Evolutionary conservation across 2,113 vertebrate species (phyloP), one percentile per base, ranked within the genome.

Genomic region (Cervus canadensis): DNA sequence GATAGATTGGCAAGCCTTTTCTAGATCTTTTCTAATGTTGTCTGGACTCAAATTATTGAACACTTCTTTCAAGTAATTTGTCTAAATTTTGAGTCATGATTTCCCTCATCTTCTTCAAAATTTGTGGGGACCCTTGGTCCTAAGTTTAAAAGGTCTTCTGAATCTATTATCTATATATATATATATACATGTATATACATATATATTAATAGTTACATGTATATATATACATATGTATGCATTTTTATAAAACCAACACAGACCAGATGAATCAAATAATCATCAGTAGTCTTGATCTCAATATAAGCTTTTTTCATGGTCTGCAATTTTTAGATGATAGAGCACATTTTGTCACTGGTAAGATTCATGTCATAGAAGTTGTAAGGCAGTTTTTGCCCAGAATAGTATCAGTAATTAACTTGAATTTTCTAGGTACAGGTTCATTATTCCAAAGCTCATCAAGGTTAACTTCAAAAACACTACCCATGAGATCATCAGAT

Each of bases 241-340:
- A 9, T 48, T 79, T 79, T 9, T 48, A 99, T 99, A 98, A 99
- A 99, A 56, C 99, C 99, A 13, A 99, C 99, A 26, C 99, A 99
- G 98, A 99, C 99, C n/a, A 99, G 99, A 91, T 99, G 99, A 91
- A 99, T 98, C 52, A 99, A 98, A 97, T 99, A 99, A 64, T 99
- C 99, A 62, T 99, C 99, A 3, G 99, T 99, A 94, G 99, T 99
- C 98, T 99, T 99, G 81, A 99, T 98, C 40, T 99, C 99, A 87
- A 99, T 99, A 1, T 99, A 99, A 23, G 98, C 99, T 97, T 99
- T 99, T 30, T 99, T 99, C 99, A 99, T 99, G 50, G 99, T 99
- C 99, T 99, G 99, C 99, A 99, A 99, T 60, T 99, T 99, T 98
- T 99, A 99, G 97, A 99, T 99, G 99, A 99, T 99, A 95, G 99